Evolutionary conservation across 2,888 invertebrate genomes (phyloP).

Genomic region (Dryomyza anilis): DNA sequence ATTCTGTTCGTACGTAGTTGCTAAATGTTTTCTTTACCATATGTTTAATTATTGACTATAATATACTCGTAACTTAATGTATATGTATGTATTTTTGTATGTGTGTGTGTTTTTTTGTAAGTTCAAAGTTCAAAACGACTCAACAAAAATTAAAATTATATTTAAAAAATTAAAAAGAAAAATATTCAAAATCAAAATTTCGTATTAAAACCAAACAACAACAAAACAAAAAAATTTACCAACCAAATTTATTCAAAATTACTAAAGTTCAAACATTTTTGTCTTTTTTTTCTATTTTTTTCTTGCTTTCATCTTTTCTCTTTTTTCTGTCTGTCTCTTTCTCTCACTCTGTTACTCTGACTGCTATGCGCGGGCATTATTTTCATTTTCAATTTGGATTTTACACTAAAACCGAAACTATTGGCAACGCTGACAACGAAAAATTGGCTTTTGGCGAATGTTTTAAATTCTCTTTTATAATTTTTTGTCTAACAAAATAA

Average conservation of each 20-base stretch:
- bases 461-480: not conserved
- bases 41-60: conserved; percentile 17
- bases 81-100: conserved; percentile 33
- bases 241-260: conserved; percentile 27
- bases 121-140: conserved; percentile 23
- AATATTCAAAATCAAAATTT: conserved; percentile 25
- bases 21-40: conserved; percentile 25
- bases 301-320: conserved; percentile 36
- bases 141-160: not conserved
- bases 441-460: conserved; percentile 22
- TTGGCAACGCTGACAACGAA: conserved; percentile 20
- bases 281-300: conserved; percentile 39
- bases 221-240: conserved; percentile 1
- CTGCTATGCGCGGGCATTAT: conserved; percentile 17
- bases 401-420: conserved; percentile 20
- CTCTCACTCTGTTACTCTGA: conserved; percentile 26
- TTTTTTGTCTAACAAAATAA: not conserved
- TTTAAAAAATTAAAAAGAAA: conserved; percentile 8
- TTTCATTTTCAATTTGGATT: too few species aligned
- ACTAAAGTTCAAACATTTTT: conserved; percentile 41
- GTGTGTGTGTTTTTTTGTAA: conserved; percentile 32
- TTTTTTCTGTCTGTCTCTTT: conserved; percentile 36
- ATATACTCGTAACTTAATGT: conserved; percentile 28
- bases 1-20: conserved; percentile 27
- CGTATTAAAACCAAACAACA: not conserved